phyloP scores from a whole-genome alignment of 2,113 vertebrate species.

The Tautogolabrus adspersus region DNA sequence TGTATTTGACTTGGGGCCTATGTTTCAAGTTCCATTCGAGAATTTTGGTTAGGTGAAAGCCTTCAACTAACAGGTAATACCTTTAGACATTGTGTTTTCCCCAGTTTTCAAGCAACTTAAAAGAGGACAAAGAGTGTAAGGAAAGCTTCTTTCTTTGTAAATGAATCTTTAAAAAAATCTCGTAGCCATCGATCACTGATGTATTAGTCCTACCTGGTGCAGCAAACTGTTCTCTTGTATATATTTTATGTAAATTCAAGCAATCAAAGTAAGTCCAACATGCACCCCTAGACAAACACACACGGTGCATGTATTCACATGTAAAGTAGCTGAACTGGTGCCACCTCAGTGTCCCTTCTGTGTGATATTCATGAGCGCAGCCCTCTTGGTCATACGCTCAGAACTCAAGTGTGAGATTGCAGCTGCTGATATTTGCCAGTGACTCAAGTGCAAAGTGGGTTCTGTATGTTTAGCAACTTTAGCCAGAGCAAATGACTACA shows the following conservation, averaged over 20 bases:
- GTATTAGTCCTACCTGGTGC: slow-evolving; percentile 23
- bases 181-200: slow-evolving; percentile 31
- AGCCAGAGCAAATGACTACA: slow-evolving; percentile 68
- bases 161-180: slow-evolving; percentile 31
- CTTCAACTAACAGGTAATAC: slow-evolving; percentile 35
- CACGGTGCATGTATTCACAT: not conserved
- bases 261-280: not conserved
- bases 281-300: not conserved
- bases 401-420: too few species aligned
- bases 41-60: slow-evolving; percentile 16
- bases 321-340: not conserved
- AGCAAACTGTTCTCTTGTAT: slow-evolving; percentile 17
- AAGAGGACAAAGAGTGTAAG: slow-evolving; percentile 5
- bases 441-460: not conserved
- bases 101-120: slow-evolving; percentile 4
- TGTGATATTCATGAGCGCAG: slow-evolving; percentile 33
- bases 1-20: not conserved
- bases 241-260: not conserved
- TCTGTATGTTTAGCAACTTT: slow-evolving; percentile 54
- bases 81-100: slow-evolving; percentile 26
- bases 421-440: not conserved
- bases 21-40: not conserved
- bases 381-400: not conserved
- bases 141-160: slow-evolving; percentile 7
- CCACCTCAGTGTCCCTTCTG: not conserved